Evolutionary conservation across 2,113 vertebrate species (phyloP).

Genomic region (Gulo gulo): DNA sequence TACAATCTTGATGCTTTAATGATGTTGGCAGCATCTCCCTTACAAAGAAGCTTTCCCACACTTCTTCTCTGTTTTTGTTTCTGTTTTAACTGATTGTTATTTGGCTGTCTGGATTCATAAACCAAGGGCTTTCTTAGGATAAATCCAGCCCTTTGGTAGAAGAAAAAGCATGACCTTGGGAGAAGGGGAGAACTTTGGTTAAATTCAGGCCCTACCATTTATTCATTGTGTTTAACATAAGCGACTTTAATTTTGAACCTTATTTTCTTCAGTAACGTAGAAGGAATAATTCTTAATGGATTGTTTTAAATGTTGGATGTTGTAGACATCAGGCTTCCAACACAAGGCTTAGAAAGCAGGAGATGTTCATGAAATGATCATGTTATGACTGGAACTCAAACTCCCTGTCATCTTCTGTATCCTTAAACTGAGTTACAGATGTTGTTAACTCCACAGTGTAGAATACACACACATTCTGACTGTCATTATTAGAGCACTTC

Average conservation of each 20-base stretch:
- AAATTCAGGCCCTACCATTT: background rate
- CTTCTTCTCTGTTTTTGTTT: background rate
- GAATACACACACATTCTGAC: background rate
- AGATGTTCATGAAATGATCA: background rate
- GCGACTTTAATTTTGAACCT: background rate
- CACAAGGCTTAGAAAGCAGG: background rate
- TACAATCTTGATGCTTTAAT: background rate
- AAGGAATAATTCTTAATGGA: background rate
- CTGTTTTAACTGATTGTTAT: background rate
- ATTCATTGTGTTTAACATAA: background rate
- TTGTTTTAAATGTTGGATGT: background rate
- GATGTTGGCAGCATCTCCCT: background rate
- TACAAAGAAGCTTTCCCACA: background rate
- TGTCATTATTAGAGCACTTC: background rate
- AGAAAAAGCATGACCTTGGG: background rate
- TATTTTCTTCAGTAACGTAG: background rate
- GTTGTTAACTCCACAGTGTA: background rate
- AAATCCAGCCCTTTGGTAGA: background rate
- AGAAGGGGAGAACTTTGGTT: background rate
- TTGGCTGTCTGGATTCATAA: background rate
- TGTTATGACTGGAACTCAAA: too few species aligned
- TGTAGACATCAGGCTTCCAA: background rate
- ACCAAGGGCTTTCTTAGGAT: background rate
- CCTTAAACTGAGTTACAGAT: background rate
- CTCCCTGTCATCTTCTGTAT: fast-evolving